A percentile compares a stretch with the other conserved stretches of the same genome.
phyloP scores from a whole-genome alignment of 2,888 invertebrate genomes.

The Pedicia rivosa region DNA sequence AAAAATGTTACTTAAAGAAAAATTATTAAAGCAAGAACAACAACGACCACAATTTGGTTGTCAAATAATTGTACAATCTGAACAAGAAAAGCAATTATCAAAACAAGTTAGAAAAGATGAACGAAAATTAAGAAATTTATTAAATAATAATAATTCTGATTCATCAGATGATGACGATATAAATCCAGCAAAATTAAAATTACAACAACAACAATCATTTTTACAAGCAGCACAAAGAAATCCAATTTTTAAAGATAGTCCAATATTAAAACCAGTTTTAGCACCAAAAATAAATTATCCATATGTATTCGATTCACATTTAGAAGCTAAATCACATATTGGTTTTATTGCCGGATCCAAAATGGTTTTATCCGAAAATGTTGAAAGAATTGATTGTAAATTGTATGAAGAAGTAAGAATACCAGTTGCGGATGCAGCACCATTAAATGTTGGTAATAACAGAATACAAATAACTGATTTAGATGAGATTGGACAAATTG shows the following conservation, averaged over 20 bases:
- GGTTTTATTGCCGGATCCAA: constrained; percentile 67
- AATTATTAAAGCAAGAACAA: constrained; percentile 14
- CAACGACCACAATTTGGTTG: constrained; percentile 50
- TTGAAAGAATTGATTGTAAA: constrained; percentile 50
- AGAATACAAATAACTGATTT: constrained; percentile 38
- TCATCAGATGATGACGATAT: constrained; percentile 28
- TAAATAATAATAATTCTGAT: constrained; percentile 23
- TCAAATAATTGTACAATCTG: constrained; percentile 72
- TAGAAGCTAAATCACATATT: constrained; percentile 41
- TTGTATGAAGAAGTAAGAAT: constrained; percentile 77
- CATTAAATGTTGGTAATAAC: constrained; percentile 43
- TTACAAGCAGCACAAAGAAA: constrained; percentile 22
- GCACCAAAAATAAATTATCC: constrained; percentile 51
- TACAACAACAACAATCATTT: constrained; percentile 24
- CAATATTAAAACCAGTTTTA: constrained; percentile 30
- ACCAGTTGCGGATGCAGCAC: constrained; percentile 45
- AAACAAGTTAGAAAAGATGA: constrained; percentile 73
- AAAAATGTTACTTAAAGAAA: constrained; percentile 11
- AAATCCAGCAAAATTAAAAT: constrained; percentile 25
- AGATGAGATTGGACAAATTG: constrained; percentile 68
- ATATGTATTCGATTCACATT: constrained; percentile 71
- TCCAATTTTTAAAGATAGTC: constrained; percentile 18
- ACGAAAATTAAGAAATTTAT: constrained; percentile 39
- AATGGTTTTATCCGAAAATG: constrained; percentile 64
- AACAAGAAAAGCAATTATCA: constrained; percentile 58